Conservation (phyloP, 2,797 vertebrate genomes). For the Poecilia wingei region DNA sequence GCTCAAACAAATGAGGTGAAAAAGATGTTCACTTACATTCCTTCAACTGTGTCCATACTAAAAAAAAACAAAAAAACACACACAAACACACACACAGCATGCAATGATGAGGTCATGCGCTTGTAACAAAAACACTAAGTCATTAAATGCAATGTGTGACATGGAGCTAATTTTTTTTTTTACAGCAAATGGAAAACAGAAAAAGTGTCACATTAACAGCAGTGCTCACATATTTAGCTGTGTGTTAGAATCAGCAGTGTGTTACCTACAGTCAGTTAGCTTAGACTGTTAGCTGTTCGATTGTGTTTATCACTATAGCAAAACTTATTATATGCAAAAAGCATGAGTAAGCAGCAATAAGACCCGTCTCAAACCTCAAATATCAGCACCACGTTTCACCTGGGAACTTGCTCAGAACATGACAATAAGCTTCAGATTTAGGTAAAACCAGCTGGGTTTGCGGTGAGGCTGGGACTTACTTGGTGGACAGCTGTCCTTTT, state of each 20-base stretch:
- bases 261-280: slow-evolving; percentile 26
- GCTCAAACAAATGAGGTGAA: slow-evolving; percentile 34
- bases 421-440: background rate
- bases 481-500: slow-evolving; percentile 93
- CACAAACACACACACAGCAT: slow-evolving; percentile 84
- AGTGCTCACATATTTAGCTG: slow-evolving; percentile 36
- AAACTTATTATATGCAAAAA: slow-evolving; percentile 32
- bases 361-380: background rate
- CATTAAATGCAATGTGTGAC: slow-evolving; percentile 28
- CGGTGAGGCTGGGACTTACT: slow-evolving; percentile 81
- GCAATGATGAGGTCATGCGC: slow-evolving; percentile 84
- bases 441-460: background rate
- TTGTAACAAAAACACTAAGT: slow-evolving; percentile 54
- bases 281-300: slow-evolving; percentile 36
- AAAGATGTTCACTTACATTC: slow-evolving; percentile 94
- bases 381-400: background rate
- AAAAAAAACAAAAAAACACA: slow-evolving; percentile 73
- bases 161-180: slow-evolving; percentile 29
- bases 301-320: slow-evolving; percentile 14
- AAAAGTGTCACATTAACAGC: slow-evolving; percentile 44
- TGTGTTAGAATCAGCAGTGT: slow-evolving; percentile 63
- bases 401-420: slow-evolving; percentile 4
- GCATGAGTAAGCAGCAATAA: background rate
- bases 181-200: slow-evolving; percentile 18
- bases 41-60: slow-evolving; percentile 94